phyloP scores from a whole-genome alignment of 2,797 vertebrate genomes.

The Sebastes miniatus region DNA sequence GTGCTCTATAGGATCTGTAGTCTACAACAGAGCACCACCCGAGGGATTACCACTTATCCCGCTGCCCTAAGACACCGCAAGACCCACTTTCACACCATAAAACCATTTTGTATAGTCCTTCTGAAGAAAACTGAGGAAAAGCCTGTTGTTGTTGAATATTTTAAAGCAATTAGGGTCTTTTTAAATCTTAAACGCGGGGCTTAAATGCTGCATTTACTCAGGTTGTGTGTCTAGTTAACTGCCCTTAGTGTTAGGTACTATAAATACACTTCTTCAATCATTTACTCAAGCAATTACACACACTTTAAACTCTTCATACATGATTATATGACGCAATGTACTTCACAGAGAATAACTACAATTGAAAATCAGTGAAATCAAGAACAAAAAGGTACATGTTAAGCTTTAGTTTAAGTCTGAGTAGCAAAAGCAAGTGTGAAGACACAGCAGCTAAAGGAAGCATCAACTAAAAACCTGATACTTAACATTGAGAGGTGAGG shows the following conservation, averaged over 20 bases:
- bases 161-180: slow-evolving; percentile 46
- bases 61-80: slow-evolving; percentile 56
- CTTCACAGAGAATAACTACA: neutral
- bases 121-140: slow-evolving; percentile 23
- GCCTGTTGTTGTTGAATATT: slow-evolving; percentile 24
- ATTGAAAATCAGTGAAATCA: neutral
- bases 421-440: neutral
- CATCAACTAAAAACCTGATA: neutral
- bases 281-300: slow-evolving; percentile 8
- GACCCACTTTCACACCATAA: slow-evolving; percentile 52
- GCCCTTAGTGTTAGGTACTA: neutral
- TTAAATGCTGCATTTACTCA: slow-evolving; percentile 30
- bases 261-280: neutral
- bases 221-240: neutral
- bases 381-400: neutral
- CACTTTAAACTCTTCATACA: neutral
- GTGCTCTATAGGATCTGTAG: slow-evolving; percentile 45
- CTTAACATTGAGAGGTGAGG: neutral
- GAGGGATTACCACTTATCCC: slow-evolving; percentile 72
- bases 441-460: neutral
- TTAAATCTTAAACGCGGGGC: neutral
- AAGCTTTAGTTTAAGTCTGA: neutral
- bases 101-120: slow-evolving; percentile 34
- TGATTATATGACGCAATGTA: neutral
- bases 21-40: slow-evolving; percentile 49